Conservation (phyloP, 1,140 invertebrate species). For the Drosophila asahinai region DNA sequence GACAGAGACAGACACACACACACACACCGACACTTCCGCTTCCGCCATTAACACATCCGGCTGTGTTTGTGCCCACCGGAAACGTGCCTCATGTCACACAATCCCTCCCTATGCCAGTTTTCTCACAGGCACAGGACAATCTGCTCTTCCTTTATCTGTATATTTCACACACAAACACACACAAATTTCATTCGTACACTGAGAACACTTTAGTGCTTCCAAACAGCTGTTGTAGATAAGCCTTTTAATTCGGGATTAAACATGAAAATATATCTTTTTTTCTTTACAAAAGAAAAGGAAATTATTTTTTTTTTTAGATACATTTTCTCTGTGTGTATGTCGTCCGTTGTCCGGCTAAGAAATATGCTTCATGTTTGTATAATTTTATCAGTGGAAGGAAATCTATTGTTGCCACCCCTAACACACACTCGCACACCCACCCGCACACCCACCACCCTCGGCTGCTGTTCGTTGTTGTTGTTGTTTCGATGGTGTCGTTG, state of each 20-base stretch:
- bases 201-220: too few species aligned
- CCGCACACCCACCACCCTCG: background rate
- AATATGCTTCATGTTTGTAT: slow-evolving; percentile 65
- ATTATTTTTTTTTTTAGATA: too few species aligned
- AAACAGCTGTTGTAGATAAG: too few species aligned
- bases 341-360: slow-evolving; percentile 69
- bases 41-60: slow-evolving; percentile 82
- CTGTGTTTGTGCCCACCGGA: slow-evolving; percentile 62
- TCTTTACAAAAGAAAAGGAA: too few species aligned
- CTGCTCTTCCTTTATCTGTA: slow-evolving; percentile 30
- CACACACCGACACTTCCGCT: slow-evolving; percentile 70
- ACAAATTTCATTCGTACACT: background rate
- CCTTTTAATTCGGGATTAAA: too few species aligned
- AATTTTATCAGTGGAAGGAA: slow-evolving; percentile 61
- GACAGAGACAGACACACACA: slow-evolving; percentile 9
- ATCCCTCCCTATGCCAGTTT: slow-evolving; percentile 5
- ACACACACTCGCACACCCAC: background rate
- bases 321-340: slow-evolving; percentile 15
- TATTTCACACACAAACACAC: background rate
- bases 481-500: slow-evolving; percentile 39
- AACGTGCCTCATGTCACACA: slow-evolving; percentile 51
- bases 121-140: slow-evolving; percentile 16
- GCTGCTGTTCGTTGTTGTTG: slow-evolving; percentile 29
- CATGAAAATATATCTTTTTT: background rate
- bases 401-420: slow-evolving; percentile 47